phyloP scores from a whole-genome alignment of 2,113 vertebrate species.

The Struthidea cinerea region DNA sequence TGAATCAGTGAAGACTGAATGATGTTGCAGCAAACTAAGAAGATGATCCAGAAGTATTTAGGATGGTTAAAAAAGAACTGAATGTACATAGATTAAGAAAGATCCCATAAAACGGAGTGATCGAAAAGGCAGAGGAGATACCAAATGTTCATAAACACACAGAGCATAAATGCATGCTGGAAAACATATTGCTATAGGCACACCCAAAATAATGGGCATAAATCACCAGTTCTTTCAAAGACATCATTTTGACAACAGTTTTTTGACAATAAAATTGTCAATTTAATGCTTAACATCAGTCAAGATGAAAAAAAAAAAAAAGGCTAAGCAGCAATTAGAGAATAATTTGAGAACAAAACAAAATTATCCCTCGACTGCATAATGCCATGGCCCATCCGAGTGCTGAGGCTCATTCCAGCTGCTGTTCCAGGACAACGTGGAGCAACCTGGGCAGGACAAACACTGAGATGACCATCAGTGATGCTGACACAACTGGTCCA shows the following conservation, averaged over 20 bases:
- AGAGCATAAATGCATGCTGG: not conserved
- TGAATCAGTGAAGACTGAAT: not conserved
- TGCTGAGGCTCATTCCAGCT: not conserved
- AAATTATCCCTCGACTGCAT: rapidly evolving
- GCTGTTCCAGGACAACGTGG: rapidly evolving
- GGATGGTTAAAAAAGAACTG: not conserved
- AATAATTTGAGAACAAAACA: not conserved
- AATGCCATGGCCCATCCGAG: rapidly evolving
- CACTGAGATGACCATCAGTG: rapidly evolving
- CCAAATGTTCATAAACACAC: not conserved
- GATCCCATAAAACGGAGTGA: not conserved
- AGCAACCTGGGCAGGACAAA: not conserved
- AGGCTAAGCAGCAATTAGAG: not conserved
- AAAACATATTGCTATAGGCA: not conserved
- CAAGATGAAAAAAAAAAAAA: not conserved
- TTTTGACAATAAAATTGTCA: not conserved
- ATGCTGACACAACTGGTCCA: no score
- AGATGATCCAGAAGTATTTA: not conserved
- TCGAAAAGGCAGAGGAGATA: not conserved
- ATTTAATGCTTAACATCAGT: not conserved
- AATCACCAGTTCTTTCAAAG: not conserved
- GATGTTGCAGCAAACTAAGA: not conserved
- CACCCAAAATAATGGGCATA: not conserved
- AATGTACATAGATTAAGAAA: not conserved
- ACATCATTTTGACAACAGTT: not conserved